These are phyloP conservation scores for Gnathonemus echidnorhynchus DNA, from an alignment of 2,113 vertebrate species.

Conservation along the genomic window DNA sequence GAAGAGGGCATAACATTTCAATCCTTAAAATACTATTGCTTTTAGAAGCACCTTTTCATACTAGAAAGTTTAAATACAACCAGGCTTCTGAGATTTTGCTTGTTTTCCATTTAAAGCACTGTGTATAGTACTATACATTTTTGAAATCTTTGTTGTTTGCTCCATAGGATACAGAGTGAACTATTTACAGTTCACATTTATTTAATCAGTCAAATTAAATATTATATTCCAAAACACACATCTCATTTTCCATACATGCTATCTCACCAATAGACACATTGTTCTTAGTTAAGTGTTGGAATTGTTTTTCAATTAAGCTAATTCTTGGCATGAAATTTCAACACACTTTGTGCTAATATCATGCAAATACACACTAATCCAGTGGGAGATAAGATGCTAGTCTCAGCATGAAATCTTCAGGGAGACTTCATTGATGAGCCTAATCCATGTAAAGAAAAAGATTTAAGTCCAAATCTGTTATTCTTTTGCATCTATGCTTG, in stretches of 20 bases:
- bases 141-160: background rate
- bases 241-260: background rate
- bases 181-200: background rate
- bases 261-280: background rate
- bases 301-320: background rate
- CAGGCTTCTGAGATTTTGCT: background rate
- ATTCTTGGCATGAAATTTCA: background rate
- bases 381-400: background rate
- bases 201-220: background rate
- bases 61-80: background rate
- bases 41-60: background rate
- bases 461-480: background rate
- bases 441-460: background rate
- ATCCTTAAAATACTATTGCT: background rate
- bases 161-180: background rate
- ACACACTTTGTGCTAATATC: background rate
- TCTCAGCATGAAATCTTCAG: slow-evolving; percentile 5
- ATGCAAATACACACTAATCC: background rate
- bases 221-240: background rate
- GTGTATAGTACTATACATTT: background rate
- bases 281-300: background rate
- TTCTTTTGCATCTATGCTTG: background rate
- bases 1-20: background rate
- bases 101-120: background rate
- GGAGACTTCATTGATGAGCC: background rate